phyloP scores from a whole-genome alignment of 2,888 invertebrate genomes.

The Onthophagus sagittarius region DNA sequence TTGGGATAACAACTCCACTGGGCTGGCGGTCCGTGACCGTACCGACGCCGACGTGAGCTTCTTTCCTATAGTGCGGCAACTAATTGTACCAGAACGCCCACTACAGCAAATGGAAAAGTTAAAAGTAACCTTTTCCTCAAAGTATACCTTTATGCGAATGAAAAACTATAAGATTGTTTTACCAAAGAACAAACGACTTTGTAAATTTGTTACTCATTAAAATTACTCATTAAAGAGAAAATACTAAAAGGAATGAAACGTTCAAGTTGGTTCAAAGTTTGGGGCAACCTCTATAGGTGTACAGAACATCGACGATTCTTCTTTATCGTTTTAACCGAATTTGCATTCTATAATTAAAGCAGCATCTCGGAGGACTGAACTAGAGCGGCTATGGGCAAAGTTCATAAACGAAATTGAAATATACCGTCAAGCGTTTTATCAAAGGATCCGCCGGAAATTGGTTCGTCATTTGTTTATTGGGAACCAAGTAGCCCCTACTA shows the following conservation, averaged over 20 bases:
- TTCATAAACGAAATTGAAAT: conserved; percentile 14
- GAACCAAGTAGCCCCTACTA: not conserved
- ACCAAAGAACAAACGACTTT: not conserved
- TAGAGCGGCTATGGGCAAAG: not conserved
- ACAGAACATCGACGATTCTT: not conserved
- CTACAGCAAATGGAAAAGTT: conserved; percentile 12
- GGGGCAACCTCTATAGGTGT: too few relatives aligned
- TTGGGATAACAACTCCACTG: conserved; percentile 10
- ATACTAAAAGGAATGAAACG: not conserved
- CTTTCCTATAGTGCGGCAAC: conserved; percentile 1
- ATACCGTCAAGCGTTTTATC: conserved; percentile 8
- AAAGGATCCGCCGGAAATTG: conserved; percentile 10
- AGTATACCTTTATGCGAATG: not conserved
- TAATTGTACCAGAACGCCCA: conserved; percentile 6
- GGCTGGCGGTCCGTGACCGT: conserved; percentile 1
- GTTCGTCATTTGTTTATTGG: conserved; percentile 6
- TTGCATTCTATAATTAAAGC: conserved; percentile 14
- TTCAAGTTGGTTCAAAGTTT: not conserved
- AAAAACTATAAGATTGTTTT: not conserved
- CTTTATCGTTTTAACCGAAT: conserved; percentile 3
- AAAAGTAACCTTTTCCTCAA: not conserved
- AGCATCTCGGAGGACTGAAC: not conserved
- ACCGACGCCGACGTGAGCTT: conserved; percentile 2
- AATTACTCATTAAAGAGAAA: too few relatives aligned
- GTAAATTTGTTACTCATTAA: too few relatives aligned